A percentile compares a stretch with the other conserved stretches of the same genome.
Evolutionary conservation across 2,113 vertebrate species (phyloP).

Genomic region (Spermophilus dauricus): DNA sequence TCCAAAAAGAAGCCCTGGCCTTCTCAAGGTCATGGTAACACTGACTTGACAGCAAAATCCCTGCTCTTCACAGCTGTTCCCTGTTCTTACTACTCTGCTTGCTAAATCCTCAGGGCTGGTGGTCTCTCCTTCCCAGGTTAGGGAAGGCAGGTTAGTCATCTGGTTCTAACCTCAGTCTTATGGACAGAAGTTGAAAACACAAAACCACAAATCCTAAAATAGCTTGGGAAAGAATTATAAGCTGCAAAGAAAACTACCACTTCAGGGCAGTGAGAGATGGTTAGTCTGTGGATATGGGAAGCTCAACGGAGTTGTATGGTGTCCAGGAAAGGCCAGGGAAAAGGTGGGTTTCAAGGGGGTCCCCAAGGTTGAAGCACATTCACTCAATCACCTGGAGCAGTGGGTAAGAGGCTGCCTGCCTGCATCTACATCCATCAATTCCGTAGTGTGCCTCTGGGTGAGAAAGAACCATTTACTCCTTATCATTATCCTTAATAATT

Average conservation of each 20-base stretch:
- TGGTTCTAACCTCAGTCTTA: not conserved
- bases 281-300: not conserved
- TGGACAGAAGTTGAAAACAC: not conserved
- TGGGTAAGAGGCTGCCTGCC: not conserved
- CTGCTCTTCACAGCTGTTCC: not conserved
- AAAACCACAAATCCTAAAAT: not conserved
- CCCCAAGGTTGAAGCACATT: not conserved
- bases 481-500: constrained; percentile 74
- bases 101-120: not conserved
- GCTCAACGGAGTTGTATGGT: not conserved
- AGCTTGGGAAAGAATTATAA: not conserved
- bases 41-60: not conserved
- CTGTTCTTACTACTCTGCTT: not conserved
- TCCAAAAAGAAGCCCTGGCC: not conserved
- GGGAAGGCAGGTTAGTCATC: not conserved
- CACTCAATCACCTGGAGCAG: not conserved
- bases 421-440: constrained; percentile 39
- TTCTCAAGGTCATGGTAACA: not conserved
- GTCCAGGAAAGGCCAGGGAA: not conserved
- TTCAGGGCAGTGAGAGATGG: not conserved
- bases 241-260: not conserved
- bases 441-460: constrained; percentile 37
- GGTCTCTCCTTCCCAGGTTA: not conserved
- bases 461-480: constrained; percentile 66
- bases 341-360: not conserved